Conservation (phyloP, 2,888 invertebrate genomes). For the Nycteola revayana region DNA sequence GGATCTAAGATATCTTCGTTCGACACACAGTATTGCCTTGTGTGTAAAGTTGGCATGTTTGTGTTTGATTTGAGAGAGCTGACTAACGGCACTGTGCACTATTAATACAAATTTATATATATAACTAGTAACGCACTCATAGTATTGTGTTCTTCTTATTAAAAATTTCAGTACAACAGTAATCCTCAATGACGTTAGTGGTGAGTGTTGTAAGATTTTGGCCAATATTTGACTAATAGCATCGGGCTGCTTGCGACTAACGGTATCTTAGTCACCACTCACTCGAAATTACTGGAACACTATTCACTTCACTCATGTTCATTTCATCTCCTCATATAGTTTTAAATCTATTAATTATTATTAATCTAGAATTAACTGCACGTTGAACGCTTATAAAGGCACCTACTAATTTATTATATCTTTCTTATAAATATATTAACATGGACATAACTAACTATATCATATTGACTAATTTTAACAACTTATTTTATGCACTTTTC, state of each 20-base stretch:
- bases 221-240: slow-evolving; percentile 67
- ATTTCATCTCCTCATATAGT: slow-evolving; percentile 11
- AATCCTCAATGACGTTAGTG: slow-evolving; percentile 75
- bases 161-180: slow-evolving; percentile 77
- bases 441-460: too few species aligned
- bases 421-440: too few species aligned
- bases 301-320: too few species aligned
- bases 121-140: slow-evolving; percentile 66
- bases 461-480: slow-evolving; percentile 15
- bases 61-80: slow-evolving; percentile 51
- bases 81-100: slow-evolving; percentile 79
- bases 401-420: slow-evolving; percentile 5
- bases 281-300: slow-evolving; percentile 9
- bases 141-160: slow-evolving; percentile 70
- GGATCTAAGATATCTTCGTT: slow-evolving; percentile 73
- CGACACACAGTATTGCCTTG: slow-evolving; percentile 65
- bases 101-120: slow-evolving; percentile 55
- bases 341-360: too few species aligned
- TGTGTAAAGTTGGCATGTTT: slow-evolving; percentile 74
- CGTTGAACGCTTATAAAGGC: slow-evolving; percentile 24
- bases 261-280: slow-evolving; percentile 9
- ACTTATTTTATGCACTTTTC: slow-evolving; percentile 13
- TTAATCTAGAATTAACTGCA: slow-evolving; percentile 14
- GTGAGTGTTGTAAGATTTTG: slow-evolving; percentile 79
- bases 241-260: slow-evolving; percentile 33